These are phyloP conservation scores for human (Homo sapiens) DNA, from an alignment of 2,113 vertebrate genomes.

Conservation along the genomic window GRCh38 chr12:89513501-89514000, in stretches of 20 bases:
- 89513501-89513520: not conserved
- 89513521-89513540: not conserved
- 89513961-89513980: not conserved
- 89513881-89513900: not conserved
- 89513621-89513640: not conserved
- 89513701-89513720: no score
- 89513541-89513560: not conserved
- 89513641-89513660: not conserved
- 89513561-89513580: not conserved
- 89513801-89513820: no score
- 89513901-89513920: not conserved
- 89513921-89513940: not conserved
- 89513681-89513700: no score
- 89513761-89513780: no score
- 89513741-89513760: no score
- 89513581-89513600: not conserved
- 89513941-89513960: not conserved
- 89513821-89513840: no score
- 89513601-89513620: not conserved
- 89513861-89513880: no score
- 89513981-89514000: not conserved
- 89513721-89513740: no score
- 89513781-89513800: no score
- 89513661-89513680: not conserved
- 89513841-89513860: no score